Percentiles rank a stretch among this genome's conserved stretches.
Evolutionary conservation across 2,888 invertebrate genomes (phyloP).

Genomic region (Acrobasis repandana): DNA sequence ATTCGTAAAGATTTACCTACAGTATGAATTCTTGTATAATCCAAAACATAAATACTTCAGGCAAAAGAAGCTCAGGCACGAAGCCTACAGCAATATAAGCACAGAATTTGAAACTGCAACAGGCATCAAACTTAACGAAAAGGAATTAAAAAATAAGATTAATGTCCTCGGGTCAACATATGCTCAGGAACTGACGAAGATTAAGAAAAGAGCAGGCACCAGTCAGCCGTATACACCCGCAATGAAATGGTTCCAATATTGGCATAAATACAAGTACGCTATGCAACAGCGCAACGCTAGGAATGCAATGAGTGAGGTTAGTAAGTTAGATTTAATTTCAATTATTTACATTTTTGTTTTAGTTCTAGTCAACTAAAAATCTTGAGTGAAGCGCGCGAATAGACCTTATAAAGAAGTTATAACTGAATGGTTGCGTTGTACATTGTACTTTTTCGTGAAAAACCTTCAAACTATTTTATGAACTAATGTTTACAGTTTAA

Average conservation of each 20-base stretch:
- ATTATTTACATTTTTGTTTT: too few species aligned
- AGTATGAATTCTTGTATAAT: constrained; percentile 12
- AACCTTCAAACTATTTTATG: too few species aligned
- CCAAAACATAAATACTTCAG: constrained; percentile 15
- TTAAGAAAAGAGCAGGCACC: constrained; percentile 31
- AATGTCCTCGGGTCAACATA: constrained; percentile 64
- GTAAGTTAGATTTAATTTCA: neutral
- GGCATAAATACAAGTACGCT: constrained; percentile 43
- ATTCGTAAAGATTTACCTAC: constrained; percentile 11
- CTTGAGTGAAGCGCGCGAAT: too few species aligned
- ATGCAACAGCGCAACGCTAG: constrained; percentile 4
- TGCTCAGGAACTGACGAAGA: constrained; percentile 58
- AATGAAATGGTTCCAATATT: constrained; percentile 61
- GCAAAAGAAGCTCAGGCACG: constrained; percentile 4
- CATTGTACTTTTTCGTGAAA: too few species aligned
- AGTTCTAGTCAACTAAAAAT: too few species aligned
- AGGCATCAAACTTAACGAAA: neutral
- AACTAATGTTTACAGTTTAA: too few species aligned
- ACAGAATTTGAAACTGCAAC: constrained; percentile 4
- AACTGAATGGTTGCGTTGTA: too few species aligned
- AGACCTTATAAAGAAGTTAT: too few species aligned
- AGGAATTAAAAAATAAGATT: constrained; percentile 46
- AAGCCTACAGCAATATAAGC: neutral
- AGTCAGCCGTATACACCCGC: constrained; percentile 51
- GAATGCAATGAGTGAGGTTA: neutral